Evolutionary conservation across 2,888 invertebrate genomes (phyloP), one percentile per base, ranked within the genome.

Genomic region (Ptycholaimellus sp.): DNA sequence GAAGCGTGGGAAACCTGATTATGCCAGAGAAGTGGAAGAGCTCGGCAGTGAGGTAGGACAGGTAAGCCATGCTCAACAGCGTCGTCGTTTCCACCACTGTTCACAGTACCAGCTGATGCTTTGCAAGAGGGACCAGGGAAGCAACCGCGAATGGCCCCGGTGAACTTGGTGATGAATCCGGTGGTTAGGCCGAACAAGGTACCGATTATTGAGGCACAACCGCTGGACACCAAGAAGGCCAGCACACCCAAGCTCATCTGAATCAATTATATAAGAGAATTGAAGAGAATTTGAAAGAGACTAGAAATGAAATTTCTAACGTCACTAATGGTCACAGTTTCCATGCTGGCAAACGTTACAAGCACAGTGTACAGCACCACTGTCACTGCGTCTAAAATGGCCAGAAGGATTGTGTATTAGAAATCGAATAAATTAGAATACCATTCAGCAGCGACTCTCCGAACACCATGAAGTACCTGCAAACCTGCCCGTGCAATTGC

Each of bases 401-500:
- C n/a, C n/a, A n/a, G n/a, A n/a, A n/a, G n/a, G n/a, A n/a, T n/a
- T n/a, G n/a, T n/a, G n/a, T n/a, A n/a, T n/a, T n/a, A n/a, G n/a
- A n/a, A n/a, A n/a, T n/a, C n/a, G n/a, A n/a, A n/a, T n/a, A n/a
- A n/a, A n/a, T n/a, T n/a, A n/a, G n/a, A n/a, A n/a, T n/a, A 65
- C 66, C 67, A 47, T 69, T 69, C 14, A 69, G 57, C 13, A 69
- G 52, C 1, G 67, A 67, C 49, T 69, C 69, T 20, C 69, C 69
- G 51, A 69, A 69, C 9, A 69, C 67, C 40, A 69, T 59, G 48
- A 68, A 69, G 47, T 69, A 69, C n/a, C n/a, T n/a, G n/a, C n/a
- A n/a, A n/a, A n/a, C n/a, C n/a, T n/a, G n/a, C n/a, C n/a, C n/a
- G n/a, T n/a, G n/a, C n/a, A n/a, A n/a, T n/a, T n/a, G n/a, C n/a